Evolutionary conservation across 2,888 invertebrate species (phyloP).

Genomic region (Mystacides longicornis): DNA sequence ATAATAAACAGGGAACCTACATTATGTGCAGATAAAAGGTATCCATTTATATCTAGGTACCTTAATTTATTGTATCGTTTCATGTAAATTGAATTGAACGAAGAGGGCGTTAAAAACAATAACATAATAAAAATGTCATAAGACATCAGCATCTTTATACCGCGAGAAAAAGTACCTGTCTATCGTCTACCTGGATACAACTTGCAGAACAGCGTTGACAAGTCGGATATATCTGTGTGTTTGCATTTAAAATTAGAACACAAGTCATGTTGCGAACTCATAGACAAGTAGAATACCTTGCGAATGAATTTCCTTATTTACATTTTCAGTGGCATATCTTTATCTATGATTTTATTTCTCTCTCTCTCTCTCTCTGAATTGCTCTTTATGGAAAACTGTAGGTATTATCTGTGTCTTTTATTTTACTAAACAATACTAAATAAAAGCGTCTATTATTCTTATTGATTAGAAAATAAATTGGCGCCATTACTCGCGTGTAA

Average conservation of each 20-base stretch:
- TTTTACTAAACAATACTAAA: too few species aligned
- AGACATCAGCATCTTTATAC: neutral
- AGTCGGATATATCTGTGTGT: neutral
- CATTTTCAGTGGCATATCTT: neutral
- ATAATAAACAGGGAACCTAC: too few species aligned
- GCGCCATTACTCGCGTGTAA: neutral
- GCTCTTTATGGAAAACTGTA: conserved; percentile 1
- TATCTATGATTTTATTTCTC: conserved; percentile 1
- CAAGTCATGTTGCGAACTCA: conserved; percentile 1
- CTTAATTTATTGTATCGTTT: too few species aligned
- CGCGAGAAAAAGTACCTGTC: neutral
- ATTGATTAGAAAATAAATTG: conserved; percentile 1
- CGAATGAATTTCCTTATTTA: conserved; percentile 2
- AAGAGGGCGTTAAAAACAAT: neutral
- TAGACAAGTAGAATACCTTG: conserved; percentile 1
- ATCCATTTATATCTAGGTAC: too few species aligned
- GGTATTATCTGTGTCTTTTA: neutral
- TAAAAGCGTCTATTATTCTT: neutral
- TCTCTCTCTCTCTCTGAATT: too few species aligned
- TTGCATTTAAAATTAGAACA: neutral
- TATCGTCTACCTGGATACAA: neutral
- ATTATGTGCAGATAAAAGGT: too few species aligned
- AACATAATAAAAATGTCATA: neutral
- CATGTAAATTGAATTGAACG: too few species aligned
- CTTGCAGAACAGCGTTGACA: neutral